phyloP scores from a whole-genome alignment of 2,113 vertebrate genomes.

The Malurus alboscapulatus region DNA sequence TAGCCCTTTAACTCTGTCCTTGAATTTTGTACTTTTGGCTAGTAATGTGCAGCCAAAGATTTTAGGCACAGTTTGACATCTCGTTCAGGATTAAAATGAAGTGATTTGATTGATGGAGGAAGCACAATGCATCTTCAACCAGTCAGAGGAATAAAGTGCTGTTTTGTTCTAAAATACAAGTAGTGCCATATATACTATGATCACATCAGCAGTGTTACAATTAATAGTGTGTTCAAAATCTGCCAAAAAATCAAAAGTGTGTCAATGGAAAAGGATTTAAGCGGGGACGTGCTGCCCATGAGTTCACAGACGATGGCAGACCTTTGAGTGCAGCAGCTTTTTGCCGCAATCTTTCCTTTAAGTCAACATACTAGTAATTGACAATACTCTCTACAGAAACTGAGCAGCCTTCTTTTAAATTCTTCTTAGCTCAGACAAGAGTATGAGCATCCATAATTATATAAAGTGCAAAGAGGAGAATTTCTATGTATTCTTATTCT shows the following conservation, averaged over 20 bases:
- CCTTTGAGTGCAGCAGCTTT: not conserved
- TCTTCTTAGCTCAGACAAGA: not conserved
- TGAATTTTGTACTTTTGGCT: not conserved
- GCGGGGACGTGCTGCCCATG: not conserved
- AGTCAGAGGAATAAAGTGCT: not conserved
- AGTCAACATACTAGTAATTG: not conserved
- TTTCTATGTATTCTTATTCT: not conserved
- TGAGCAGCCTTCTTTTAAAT: not conserved
- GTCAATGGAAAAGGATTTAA: conserved; percentile 4
- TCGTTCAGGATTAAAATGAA: not conserved
- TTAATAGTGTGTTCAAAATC: not conserved
- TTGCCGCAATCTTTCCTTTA: not conserved
- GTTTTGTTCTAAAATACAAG: not conserved
- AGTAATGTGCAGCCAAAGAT: not conserved
- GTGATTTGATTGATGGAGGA: not conserved
- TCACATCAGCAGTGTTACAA: not conserved
- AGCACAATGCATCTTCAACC: not conserved
- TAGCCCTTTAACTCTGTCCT: not conserved
- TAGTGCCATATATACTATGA: not conserved
- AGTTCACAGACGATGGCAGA: not conserved
- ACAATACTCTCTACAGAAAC: not conserved
- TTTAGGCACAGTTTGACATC: not conserved
- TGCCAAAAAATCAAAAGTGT: conserved; percentile 24
- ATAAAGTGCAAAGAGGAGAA: not conserved
- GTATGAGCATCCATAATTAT: not conserved